A percentile compares a stretch with the other conserved stretches of the same genome.
phyloP scores from a whole-genome alignment of 2,113 vertebrate genomes.

The Aleadryas rufinucha region DNA sequence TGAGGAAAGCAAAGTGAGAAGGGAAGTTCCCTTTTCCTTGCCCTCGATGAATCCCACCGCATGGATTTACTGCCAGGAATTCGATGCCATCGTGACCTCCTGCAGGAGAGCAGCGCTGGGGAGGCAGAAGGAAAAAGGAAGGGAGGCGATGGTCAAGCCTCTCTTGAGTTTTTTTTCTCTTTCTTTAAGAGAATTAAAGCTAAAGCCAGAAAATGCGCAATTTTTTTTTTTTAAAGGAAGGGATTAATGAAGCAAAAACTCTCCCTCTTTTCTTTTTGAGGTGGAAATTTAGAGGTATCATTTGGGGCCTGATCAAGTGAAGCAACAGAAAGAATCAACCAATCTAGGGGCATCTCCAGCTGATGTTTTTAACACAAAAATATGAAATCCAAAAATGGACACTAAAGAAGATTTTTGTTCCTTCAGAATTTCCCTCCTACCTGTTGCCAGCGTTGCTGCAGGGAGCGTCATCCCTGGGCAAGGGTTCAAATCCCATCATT shows the following conservation, averaged over 20 bases:
- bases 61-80: neutral
- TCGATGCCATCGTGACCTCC: neutral
- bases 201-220: neutral
- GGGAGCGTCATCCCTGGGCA: rapidly evolving
- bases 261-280: neutral
- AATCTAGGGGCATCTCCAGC: neutral
- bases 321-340: neutral
- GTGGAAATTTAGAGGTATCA: neutral
- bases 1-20: neutral
- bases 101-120: neutral
- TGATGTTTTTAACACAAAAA: neutral
- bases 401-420: neutral
- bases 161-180: neutral
- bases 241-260: neutral
- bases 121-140: neutral
- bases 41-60: rapidly evolving
- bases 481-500: neutral
- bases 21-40: neutral
- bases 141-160: neutral
- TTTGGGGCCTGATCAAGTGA: neutral
- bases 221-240: neutral
- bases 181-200: neutral
- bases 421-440: neutral
- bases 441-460: rapidly evolving
- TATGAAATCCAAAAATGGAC: neutral